Percentiles rank a stretch among this genome's conserved stretches.
Conservation (phyloP, 1,140 invertebrate genomes). For the Archivesica marissinica region DNA sequence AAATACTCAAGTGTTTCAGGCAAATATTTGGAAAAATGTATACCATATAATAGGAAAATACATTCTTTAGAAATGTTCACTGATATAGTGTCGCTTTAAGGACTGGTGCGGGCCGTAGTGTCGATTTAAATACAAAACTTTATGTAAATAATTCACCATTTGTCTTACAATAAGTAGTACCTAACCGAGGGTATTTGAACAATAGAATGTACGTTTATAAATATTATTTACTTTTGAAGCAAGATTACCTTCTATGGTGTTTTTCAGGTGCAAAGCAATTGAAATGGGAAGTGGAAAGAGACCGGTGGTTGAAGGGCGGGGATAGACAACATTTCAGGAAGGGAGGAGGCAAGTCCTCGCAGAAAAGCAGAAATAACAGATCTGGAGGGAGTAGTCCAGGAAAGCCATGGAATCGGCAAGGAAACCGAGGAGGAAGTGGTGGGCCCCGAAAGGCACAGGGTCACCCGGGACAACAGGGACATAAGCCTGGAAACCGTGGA, state of each 20-base stretch:
- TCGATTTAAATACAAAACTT: too few species aligned
- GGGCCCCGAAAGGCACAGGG: too few species aligned
- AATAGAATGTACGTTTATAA: too few species aligned
- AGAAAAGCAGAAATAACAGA: background rate
- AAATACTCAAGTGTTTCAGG: too few species aligned
- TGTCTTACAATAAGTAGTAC: too few species aligned
- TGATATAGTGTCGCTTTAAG: too few species aligned
- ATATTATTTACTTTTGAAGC: background rate
- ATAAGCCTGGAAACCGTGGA: background rate
- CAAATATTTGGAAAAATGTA: too few species aligned
- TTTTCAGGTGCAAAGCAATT: conserved; percentile 49
- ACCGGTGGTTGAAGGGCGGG: conserved; percentile 30
- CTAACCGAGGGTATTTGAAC: too few species aligned
- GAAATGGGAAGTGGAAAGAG: conserved; percentile 51
- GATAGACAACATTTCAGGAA: conserved; percentile 5
- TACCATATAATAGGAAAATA: too few species aligned
- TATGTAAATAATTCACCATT: too few species aligned
- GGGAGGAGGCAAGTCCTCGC: conserved; percentile 20
- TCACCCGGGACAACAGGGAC: background rate
- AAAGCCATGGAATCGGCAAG: background rate
- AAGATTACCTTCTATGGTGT: background rate
- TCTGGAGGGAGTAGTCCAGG: background rate
- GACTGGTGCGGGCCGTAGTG: too few species aligned
- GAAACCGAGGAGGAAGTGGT: background rate
- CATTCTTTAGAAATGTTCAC: too few species aligned